Evolutionary conservation across 2,113 vertebrate genomes (phyloP).

Genomic region (Cromileptes altivelis): DNA sequence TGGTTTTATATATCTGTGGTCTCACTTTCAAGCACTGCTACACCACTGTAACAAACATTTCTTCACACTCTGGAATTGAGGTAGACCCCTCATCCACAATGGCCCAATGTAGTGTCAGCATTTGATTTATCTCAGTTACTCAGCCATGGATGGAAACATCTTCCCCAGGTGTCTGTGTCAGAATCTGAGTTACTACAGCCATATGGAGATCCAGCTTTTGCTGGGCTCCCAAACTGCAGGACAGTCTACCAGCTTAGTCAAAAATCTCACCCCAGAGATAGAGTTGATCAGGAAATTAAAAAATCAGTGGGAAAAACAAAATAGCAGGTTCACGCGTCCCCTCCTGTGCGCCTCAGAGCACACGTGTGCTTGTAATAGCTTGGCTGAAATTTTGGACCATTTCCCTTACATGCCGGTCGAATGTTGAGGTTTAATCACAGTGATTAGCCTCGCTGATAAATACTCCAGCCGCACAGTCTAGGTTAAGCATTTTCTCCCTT

Average conservation of each 20-base stretch:
- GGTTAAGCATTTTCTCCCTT: conserved; percentile 43
- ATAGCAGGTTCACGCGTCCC: conserved; percentile 38
- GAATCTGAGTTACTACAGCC: conserved; percentile 35
- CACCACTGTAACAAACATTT: conserved; percentile 17
- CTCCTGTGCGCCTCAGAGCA: background rate
- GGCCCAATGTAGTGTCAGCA: background rate
- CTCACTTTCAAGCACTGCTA: conserved; percentile 22
- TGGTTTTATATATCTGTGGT: conserved; percentile 14
- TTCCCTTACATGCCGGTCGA: conserved; percentile 43
- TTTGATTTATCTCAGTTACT: conserved; percentile 52
- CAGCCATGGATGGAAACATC: conserved; percentile 61
- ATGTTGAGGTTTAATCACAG: conserved; percentile 69
- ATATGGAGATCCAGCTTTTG: conserved; percentile 45
- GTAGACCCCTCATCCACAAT: conserved; percentile 1
- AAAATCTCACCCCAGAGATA: conserved; percentile 42
- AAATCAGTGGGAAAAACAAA: conserved; percentile 53
- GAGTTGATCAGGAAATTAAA: conserved; percentile 73
- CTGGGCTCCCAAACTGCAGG: conserved; percentile 5
- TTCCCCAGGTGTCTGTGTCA: conserved; percentile 55
- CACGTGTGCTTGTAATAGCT: conserved; percentile 4
- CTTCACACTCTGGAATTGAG: conserved; percentile 33
- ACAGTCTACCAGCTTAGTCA: conserved; percentile 27
- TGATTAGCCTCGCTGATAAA: conserved; percentile 72
- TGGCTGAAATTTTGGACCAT: conserved; percentile 32
- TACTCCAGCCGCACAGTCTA: conserved; percentile 20